A percentile compares a stretch with the other conserved stretches of the same genome.
phyloP scores from a whole-genome alignment of 2,797 vertebrate species.

The Pterois miles region DNA sequence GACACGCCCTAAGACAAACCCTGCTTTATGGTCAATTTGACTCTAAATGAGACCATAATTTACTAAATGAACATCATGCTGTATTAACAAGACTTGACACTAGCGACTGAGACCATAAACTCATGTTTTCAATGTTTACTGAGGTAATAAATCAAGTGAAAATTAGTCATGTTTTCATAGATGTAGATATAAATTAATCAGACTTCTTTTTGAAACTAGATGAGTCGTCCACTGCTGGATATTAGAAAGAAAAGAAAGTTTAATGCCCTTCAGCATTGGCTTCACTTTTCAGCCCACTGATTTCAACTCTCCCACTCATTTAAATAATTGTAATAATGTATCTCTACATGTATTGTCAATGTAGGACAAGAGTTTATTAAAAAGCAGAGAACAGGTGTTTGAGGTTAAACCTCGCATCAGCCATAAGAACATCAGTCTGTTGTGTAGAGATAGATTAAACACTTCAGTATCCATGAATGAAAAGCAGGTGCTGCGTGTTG shows the following conservation, averaged over 20 bases:
- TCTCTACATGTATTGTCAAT: constrained; percentile 3
- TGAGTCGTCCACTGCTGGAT: neutral
- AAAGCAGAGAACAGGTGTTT: neutral
- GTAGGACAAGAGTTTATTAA: constrained; percentile 6
- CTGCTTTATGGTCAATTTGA: neutral
- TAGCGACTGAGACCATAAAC: neutral
- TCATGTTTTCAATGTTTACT: neutral
- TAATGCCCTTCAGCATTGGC: neutral
- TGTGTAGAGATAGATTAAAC: neutral
- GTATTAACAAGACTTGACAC: neutral
- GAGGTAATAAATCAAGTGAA: neutral
- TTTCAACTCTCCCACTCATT: neutral
- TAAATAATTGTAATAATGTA: neutral
- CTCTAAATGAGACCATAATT: neutral
- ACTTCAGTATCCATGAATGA: neutral
- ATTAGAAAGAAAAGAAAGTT: accelerated
- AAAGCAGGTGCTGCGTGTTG: neutral
- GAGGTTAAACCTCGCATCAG: constrained; percentile 2
- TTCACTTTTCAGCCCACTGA: neutral
- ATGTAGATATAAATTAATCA: too few species aligned
- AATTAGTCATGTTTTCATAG: neutral
- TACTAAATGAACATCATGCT: neutral
- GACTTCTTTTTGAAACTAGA: neutral
- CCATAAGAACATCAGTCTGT: neutral
- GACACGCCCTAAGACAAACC: accelerated